Evolutionary conservation across 2,888 invertebrate genomes (phyloP).

Genomic region (Drosophila paranaensis): DNA sequence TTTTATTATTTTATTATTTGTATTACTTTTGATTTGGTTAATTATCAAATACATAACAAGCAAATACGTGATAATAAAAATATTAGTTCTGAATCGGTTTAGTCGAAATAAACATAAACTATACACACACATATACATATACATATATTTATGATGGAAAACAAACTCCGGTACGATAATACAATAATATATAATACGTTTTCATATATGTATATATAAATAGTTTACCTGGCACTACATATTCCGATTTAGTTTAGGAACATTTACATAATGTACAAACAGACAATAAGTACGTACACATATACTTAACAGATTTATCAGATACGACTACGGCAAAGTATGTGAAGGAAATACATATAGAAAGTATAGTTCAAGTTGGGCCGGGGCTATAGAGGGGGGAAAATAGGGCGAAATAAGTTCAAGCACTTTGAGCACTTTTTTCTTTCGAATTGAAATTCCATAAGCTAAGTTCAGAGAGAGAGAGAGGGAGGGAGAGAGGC

Average conservation of each 20-base stretch:
- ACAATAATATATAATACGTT: constrained; percentile 24
- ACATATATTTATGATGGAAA: constrained; percentile 46
- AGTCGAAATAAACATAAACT: constrained; percentile 64
- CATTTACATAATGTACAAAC: constrained; percentile 82
- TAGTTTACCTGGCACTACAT: constrained; percentile 57
- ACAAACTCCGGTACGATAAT: constrained; percentile 33
- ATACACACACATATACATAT: constrained; percentile 75
- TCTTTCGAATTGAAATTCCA: constrained; percentile 20
- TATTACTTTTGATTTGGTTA: constrained; percentile 52
- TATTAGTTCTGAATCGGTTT: constrained; percentile 52
- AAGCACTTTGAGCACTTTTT: constrained; percentile 37
- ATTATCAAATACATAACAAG: constrained; percentile 73
- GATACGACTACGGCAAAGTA: constrained; percentile 28
- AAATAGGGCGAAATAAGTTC: constrained; percentile 9
- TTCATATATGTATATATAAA: constrained; percentile 22
- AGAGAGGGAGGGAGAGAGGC: background rate
- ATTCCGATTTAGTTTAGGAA: constrained; percentile 66
- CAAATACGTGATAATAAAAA: constrained; percentile 63
- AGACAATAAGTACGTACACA: constrained; percentile 58
- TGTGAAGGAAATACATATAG: constrained; percentile 26
- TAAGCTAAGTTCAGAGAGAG: constrained; percentile 20
- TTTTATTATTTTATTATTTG: constrained; percentile 28
- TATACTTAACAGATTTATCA: constrained; percentile 39
- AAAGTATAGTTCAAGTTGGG: constrained; percentile 46
- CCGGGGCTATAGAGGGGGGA: background rate